Percentiles rank a stretch among this genome's conserved stretches.
phyloP scores from a whole-genome alignment of 2,797 vertebrate genomes.

The Steatocranus sp. region DNA sequence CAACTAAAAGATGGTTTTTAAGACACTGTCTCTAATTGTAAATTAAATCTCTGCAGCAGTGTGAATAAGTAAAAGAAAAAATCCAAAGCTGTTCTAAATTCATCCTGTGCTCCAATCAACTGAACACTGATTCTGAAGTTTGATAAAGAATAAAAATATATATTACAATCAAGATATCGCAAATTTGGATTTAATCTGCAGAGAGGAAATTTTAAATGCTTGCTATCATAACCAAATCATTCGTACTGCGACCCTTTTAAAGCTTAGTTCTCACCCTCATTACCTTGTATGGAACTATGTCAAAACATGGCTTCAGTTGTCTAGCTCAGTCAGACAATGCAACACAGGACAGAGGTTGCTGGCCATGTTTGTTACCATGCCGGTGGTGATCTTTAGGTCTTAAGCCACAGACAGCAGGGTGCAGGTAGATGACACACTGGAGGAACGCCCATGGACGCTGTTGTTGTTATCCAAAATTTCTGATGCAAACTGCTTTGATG shows the following conservation, averaged over 20 bases:
- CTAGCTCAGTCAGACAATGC: not conserved
- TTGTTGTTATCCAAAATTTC: constrained; percentile 60
- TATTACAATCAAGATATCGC: not conserved
- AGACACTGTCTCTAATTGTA: constrained; percentile 45
- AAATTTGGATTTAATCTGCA: constrained; percentile 12
- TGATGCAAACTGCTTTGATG: constrained; percentile 33
- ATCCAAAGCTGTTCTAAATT: constrained; percentile 23
- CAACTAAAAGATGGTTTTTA: constrained; percentile 63
- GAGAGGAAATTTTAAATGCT: constrained; percentile 2
- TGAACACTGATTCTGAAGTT: constrained; percentile 22
- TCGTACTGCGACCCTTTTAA: not conserved
- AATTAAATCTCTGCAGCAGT: constrained; percentile 19
- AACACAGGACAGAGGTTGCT: not conserved
- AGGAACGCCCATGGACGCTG: constrained; percentile 69
- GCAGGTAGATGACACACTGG: constrained; percentile 81
- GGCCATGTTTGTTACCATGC: not conserved
- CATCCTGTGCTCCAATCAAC: constrained; percentile 14
- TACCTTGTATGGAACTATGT: not conserved
- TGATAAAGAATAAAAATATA: constrained; percentile 5
- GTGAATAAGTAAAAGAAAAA: constrained; percentile 46
- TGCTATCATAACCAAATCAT: constrained; percentile 9
- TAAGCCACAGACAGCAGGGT: constrained; percentile 62
- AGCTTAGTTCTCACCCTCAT: not conserved
- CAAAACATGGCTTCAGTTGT: not conserved
- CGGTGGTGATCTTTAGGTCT: constrained; percentile 3